These are phyloP conservation scores for Euschistus heros DNA, from an alignment of 1,140 invertebrate species.

Conservation along the genomic window DNA sequence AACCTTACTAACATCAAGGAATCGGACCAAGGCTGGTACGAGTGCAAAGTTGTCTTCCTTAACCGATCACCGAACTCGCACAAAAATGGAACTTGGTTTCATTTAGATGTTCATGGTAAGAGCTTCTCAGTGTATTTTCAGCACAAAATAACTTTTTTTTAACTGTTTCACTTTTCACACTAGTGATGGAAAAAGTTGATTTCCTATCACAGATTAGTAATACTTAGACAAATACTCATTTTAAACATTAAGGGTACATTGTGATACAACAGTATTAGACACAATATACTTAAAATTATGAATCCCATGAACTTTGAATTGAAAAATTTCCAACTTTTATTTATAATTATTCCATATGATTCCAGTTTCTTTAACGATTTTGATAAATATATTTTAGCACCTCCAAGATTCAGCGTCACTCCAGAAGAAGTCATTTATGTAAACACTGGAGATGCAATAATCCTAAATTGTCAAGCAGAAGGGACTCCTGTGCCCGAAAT, in stretches of 20 bases:
- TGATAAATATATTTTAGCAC: slow-evolving; percentile 39
- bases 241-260: too few species aligned
- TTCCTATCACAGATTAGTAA: too few species aligned
- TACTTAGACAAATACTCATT: too few species aligned
- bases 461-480: slow-evolving; percentile 88
- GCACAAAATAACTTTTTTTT: background rate
- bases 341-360: background rate
- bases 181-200: too few species aligned
- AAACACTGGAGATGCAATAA: slow-evolving; percentile 87
- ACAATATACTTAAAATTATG: too few species aligned
- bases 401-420: slow-evolving; percentile 83
- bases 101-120: slow-evolving; percentile 83
- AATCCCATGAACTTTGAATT: too few species aligned
- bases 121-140: too few species aligned
- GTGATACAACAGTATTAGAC: too few species aligned
- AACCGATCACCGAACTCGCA: slow-evolving; percentile 79
- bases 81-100: slow-evolving; percentile 92
- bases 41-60: slow-evolving; percentile 91
- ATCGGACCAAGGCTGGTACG: slow-evolving; percentile 93
- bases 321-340: too few species aligned
- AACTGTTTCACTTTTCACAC: background rate
- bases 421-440: slow-evolving; percentile 92
- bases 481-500: slow-evolving; percentile 85
- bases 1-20: slow-evolving; percentile 87
- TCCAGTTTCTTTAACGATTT: background rate